Percentiles rank a stretch among this genome's conserved stretches.
phyloP scores from a whole-genome alignment of 1,140 invertebrate species.

The Zaprionus tsacasi region DNA sequence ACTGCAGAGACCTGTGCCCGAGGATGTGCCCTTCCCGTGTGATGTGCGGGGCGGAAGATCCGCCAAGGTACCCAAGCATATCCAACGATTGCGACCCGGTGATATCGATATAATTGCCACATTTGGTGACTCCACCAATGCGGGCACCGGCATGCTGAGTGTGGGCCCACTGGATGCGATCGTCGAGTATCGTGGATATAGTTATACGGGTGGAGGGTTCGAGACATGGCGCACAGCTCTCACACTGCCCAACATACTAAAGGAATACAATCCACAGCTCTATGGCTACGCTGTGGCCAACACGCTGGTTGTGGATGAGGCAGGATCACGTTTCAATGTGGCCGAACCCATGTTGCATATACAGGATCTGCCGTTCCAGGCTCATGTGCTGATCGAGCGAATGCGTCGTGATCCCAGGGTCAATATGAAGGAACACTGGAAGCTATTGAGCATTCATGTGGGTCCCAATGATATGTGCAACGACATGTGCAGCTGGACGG shows the following conservation, averaged over 20 bases:
- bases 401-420: slow-evolving; percentile 86
- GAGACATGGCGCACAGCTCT: slow-evolving; percentile 85
- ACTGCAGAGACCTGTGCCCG: slow-evolving; percentile 42
- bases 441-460: slow-evolving; percentile 87
- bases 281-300: slow-evolving; percentile 86
- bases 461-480: slow-evolving; percentile 89
- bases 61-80: slow-evolving; percentile 57
- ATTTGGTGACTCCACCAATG: slow-evolving; percentile 88
- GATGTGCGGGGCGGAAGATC: slow-evolving; percentile 66
- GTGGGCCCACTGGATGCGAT: slow-evolving; percentile 49
- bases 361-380: slow-evolving; percentile 87
- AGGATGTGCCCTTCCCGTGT: slow-evolving; percentile 45
- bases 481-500: slow-evolving; percentile 85
- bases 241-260: slow-evolving; percentile 86
- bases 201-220: slow-evolving; percentile 85
- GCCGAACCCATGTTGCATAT: slow-evolving; percentile 86
- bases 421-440: slow-evolving; percentile 88
- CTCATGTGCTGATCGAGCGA: slow-evolving; percentile 86
- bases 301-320: slow-evolving; percentile 68
- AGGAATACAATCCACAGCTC: slow-evolving; percentile 87
- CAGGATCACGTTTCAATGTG: slow-evolving; percentile 86
- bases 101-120: slow-evolving; percentile 89
- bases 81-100: slow-evolving; percentile 86
- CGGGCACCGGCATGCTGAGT: slow-evolving; percentile 85
- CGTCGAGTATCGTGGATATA: slow-evolving; percentile 55